Conservation (phyloP, 2,888 invertebrate genomes). For the Drosophila testacea region DNA sequence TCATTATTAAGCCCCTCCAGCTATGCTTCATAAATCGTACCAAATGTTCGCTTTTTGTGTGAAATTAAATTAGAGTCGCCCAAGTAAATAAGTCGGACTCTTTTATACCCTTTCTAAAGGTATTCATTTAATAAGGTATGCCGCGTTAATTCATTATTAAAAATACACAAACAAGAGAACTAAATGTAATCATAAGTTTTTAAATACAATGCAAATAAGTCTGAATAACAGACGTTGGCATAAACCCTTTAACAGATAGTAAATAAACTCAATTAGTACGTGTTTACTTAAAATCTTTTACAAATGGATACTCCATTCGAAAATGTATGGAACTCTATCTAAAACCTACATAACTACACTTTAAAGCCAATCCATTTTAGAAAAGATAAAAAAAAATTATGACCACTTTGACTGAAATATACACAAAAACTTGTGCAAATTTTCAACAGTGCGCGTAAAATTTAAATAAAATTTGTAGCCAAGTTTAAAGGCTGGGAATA, state of each 20-base stretch:
- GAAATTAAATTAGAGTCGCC: conserved; percentile 69
- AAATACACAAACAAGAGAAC: not conserved
- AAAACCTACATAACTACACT: conserved; percentile 4
- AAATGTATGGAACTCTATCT: too few relatives aligned
- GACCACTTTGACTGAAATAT: conserved; percentile 9
- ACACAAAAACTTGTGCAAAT: conserved; percentile 18
- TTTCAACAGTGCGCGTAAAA: conserved; percentile 10
- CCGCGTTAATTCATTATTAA: not conserved
- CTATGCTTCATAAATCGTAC: conserved; percentile 46
- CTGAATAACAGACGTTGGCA: too few relatives aligned
- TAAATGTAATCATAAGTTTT: not conserved
- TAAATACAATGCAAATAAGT: not conserved
- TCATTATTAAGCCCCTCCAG: conserved; percentile 39
- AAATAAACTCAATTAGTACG: too few relatives aligned
- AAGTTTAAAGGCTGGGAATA: conserved; percentile 26
- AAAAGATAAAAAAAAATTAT: conserved; percentile 14
- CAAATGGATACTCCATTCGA: too few relatives aligned
- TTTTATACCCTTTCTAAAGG: not conserved
- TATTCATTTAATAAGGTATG: not conserved
- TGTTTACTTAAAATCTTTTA: too few relatives aligned
- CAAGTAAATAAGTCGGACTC: conserved; percentile 60
- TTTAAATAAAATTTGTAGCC: conserved; percentile 49
- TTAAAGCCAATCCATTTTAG: conserved; percentile 41
- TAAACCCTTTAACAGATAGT: too few relatives aligned
- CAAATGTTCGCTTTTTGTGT: conserved; percentile 49